Conservation (phyloP, 2,797 vertebrate species). For the Labroides dimidiatus region DNA sequence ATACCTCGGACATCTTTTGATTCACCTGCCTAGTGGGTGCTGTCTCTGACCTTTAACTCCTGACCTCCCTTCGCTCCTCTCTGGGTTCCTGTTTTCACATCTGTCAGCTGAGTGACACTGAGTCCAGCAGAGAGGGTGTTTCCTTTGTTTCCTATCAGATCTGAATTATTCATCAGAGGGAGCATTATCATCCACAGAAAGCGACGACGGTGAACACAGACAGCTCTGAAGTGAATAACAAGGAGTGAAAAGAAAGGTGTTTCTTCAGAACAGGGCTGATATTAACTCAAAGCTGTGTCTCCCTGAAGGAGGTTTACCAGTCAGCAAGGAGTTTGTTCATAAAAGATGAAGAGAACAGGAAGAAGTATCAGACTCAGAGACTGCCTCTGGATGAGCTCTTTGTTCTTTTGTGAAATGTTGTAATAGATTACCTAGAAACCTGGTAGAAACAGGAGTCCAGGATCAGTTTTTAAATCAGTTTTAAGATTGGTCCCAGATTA, state of each 20-base stretch:
- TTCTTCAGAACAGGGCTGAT: constrained; percentile 19
- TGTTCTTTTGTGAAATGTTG: constrained; percentile 17
- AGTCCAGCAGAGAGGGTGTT: constrained; percentile 32
- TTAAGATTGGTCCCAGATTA: not conserved
- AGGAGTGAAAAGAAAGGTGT: constrained; percentile 33
- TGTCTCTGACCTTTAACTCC: constrained; percentile 18
- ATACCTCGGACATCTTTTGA: not conserved
- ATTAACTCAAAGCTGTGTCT: constrained; percentile 36
- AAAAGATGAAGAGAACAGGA: constrained; percentile 10
- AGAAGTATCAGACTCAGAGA: not conserved
- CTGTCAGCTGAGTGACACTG: constrained; percentile 32
- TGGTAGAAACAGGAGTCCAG: constrained; percentile 2
- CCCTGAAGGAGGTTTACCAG: constrained; percentile 22
- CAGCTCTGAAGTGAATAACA: constrained; percentile 46
- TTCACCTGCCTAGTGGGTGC: not conserved
- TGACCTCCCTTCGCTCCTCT: constrained; percentile 17
- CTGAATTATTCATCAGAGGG: constrained; percentile 67
- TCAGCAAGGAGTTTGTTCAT: constrained; percentile 2
- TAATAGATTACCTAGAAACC: constrained; percentile 3
- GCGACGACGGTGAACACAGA: constrained; percentile 6
- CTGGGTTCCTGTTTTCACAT: constrained; percentile 34
- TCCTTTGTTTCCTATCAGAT: constrained; percentile 42
- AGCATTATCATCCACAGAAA: constrained; percentile 33
- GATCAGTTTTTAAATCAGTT: not conserved
- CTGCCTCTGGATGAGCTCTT: not conserved